phyloP scores from a whole-genome alignment of 2,888 invertebrate genomes.

The Agrenia bidenticulata region DNA sequence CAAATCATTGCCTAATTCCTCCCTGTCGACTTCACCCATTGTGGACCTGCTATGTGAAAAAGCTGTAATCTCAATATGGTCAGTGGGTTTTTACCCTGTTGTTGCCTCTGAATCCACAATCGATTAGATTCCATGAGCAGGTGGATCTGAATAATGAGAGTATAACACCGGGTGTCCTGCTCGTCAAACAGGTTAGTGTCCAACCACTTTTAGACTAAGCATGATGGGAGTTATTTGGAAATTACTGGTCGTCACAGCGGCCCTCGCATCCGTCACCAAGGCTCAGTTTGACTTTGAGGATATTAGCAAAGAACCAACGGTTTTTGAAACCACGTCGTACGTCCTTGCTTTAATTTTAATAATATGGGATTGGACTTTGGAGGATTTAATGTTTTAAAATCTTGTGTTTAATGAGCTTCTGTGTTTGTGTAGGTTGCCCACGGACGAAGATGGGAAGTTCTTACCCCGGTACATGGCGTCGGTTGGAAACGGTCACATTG shows the following conservation, averaged over 20 bases:
- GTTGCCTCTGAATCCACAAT: too few species aligned
- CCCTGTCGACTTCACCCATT: too few species aligned
- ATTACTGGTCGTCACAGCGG: not conserved
- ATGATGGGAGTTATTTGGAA: not conserved
- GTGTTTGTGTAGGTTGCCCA: constrained; percentile 34
- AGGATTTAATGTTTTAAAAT: not conserved
- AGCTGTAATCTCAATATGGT: too few species aligned
- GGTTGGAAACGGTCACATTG: constrained; percentile 53
- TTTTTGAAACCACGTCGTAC: constrained; percentile 40
- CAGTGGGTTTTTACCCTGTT: too few species aligned
- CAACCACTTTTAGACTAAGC: too few species aligned
- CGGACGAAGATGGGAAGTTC: constrained; percentile 37
- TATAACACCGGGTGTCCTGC: too few species aligned
- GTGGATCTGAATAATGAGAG: too few species aligned
- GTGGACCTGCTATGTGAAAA: too few species aligned
- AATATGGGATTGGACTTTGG: too few species aligned
- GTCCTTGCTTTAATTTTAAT: constrained; percentile 4
- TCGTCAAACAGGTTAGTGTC: too few species aligned
- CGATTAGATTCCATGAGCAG: too few species aligned
- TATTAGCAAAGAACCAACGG: constrained; percentile 32
- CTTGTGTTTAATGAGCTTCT: not conserved
- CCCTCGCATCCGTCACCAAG: not conserved
- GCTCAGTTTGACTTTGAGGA: constrained; percentile 32
- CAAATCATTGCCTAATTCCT: too few species aligned
- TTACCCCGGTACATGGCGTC: constrained; percentile 47